Evolutionary conservation across 2,113 vertebrate genomes (phyloP).

Genomic region (Meleagris gallopavo): DNA sequence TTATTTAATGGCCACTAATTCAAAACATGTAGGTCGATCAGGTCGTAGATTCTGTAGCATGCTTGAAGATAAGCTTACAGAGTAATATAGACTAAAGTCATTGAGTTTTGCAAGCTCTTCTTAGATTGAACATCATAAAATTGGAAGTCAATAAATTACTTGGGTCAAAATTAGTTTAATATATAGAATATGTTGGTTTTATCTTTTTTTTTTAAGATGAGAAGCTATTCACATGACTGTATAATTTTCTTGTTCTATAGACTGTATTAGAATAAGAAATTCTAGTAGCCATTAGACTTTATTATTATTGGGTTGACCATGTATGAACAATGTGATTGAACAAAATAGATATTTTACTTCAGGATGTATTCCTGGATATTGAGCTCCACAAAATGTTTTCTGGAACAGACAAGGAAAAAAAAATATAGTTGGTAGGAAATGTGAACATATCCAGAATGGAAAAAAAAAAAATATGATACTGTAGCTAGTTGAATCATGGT

Average conservation of each 20-base stretch:
- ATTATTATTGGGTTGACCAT: neutral
- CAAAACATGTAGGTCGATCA: neutral
- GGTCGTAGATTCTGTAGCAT: neutral
- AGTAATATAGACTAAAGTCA: neutral
- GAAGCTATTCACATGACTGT: neutral
- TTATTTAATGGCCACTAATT: neutral
- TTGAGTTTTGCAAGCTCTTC: neutral
- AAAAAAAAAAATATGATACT: neutral
- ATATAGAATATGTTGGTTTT: neutral
- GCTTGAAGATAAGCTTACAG: neutral
- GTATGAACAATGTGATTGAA: neutral
- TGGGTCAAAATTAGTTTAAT: neutral
- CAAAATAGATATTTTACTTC: neutral
- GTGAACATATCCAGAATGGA: neutral
- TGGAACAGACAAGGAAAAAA: neutral
- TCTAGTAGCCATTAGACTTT: neutral
- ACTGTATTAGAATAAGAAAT: neutral
- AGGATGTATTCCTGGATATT: neutral
- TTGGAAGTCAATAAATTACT: neutral
- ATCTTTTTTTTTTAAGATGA: neutral
- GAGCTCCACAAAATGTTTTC: neutral
- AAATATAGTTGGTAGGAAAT: neutral
- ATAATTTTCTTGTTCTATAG: neutral
- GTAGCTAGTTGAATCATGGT: neutral
- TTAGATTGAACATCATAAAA: neutral